Conservation (phyloP, 2,797 vertebrate species). For the Setipinna tenuifilis region DNA sequence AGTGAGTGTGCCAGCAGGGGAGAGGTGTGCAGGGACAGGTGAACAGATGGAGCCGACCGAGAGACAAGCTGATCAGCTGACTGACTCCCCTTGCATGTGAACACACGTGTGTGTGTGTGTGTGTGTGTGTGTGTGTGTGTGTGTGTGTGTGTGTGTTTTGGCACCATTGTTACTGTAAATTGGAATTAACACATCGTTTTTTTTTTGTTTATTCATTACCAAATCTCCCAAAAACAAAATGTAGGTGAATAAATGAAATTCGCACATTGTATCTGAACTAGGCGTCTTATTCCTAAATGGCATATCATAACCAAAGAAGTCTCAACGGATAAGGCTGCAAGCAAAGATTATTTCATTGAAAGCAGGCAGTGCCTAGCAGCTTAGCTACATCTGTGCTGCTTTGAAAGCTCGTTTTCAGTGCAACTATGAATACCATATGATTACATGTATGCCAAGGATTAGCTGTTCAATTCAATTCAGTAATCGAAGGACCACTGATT, state of each 20-base stretch:
- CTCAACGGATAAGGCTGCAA: not conserved
- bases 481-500: not conserved
- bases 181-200: not conserved
- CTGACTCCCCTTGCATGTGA: constrained; percentile 37
- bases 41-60: constrained; percentile 76
- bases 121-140: constrained; percentile 16
- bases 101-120: constrained; percentile 23
- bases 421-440: constrained; percentile 17
- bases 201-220: too few species aligned
- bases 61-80: constrained; percentile 72
- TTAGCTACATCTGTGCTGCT: not conserved
- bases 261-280: not conserved
- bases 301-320: not conserved
- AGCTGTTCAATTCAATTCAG: not conserved
- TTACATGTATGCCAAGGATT: constrained; percentile 12
- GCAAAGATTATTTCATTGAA: constrained; percentile 12
- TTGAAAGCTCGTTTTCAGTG: not conserved
- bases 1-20: constrained; percentile 51
- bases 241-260: not conserved
- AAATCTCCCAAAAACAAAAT: not conserved
- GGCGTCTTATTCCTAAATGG: not conserved
- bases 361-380: constrained; percentile 7
- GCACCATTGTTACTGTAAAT: constrained; percentile 11
- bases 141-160: constrained; percentile 41
- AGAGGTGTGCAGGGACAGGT: constrained; percentile 69